Evolutionary conservation across 2,888 invertebrate species (phyloP).

Genomic region (Eupithecia insigniata): DNA sequence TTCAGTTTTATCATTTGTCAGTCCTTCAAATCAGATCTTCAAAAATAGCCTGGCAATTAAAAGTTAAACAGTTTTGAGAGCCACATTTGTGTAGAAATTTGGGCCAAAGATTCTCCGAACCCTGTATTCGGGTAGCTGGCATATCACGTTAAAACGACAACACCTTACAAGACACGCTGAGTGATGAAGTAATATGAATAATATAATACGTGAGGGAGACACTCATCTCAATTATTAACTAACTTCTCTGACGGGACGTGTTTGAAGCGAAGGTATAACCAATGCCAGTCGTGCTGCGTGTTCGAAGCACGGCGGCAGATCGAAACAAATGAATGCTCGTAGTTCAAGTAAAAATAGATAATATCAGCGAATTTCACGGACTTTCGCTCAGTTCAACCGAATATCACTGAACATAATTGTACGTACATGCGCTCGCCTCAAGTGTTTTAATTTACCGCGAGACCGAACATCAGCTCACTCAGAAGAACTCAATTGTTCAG

Average conservation of each 20-base stretch:
- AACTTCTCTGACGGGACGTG: not conserved
- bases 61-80: not conserved
- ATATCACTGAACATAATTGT: not conserved
- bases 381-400: not conserved
- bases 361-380: too few species aligned
- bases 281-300: not conserved
- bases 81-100: not conserved
- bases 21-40: not conserved
- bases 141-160: not conserved
- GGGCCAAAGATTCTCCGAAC: not conserved
- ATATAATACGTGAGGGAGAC: slow-evolving; percentile 16
- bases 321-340: not conserved
- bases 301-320: not conserved
- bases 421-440: not conserved
- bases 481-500: not conserved
- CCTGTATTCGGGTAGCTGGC: not conserved
- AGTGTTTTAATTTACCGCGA: not conserved
- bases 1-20: not conserved
- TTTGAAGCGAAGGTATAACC: not conserved
- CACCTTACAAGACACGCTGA: slow-evolving; percentile 1
- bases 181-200: slow-evolving; percentile 29
- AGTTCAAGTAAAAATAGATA: too few species aligned
- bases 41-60: not conserved
- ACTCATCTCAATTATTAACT: slow-evolving; percentile 6
- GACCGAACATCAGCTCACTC: not conserved